phyloP scores from a whole-genome alignment of 2,113 vertebrate genomes.

The Pelobates fuscus region DNA sequence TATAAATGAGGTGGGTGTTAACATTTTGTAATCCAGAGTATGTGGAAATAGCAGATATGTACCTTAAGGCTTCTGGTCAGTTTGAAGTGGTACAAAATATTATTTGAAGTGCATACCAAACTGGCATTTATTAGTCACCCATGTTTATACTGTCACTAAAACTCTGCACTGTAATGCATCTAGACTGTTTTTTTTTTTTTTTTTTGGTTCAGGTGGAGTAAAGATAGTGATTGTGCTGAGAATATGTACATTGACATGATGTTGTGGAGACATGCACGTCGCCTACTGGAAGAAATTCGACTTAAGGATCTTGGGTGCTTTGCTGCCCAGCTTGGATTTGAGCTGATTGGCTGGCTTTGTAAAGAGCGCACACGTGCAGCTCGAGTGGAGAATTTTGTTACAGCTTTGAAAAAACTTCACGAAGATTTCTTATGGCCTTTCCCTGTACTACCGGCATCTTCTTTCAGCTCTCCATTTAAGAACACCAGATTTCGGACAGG shows the following conservation, averaged over 20 bases:
- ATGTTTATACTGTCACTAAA: too few relatives aligned
- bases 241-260: conserved; percentile 99
- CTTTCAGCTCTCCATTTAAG: conserved; percentile 87
- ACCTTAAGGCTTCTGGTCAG: too few relatives aligned
- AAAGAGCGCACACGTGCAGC: conserved; percentile 90
- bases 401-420: conserved; percentile 88
- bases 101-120: too few relatives aligned
- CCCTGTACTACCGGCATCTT: conserved; percentile 84
- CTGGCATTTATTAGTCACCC: too few relatives aligned
- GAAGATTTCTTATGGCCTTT: conserved; percentile 96
- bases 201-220: conserved; percentile 69
- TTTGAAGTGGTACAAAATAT: too few relatives aligned
- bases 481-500: conserved; percentile 88
- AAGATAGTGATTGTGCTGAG: conserved; percentile 86
- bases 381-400: conserved; percentile 87
- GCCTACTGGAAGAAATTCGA: conserved; percentile 88
- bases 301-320: conserved; percentile 94
- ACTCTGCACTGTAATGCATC: too few relatives aligned
- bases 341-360: conserved; percentile 93
- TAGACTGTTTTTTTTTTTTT: background rate
- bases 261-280: conserved; percentile 94
- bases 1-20: too few relatives aligned
- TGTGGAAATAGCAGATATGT: too few relatives aligned
- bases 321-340: conserved; percentile 92
- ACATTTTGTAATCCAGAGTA: too few relatives aligned